Conservation (phyloP, 2,113 vertebrate genomes). For the Calyptommatus sinebrachiatus region DNA sequence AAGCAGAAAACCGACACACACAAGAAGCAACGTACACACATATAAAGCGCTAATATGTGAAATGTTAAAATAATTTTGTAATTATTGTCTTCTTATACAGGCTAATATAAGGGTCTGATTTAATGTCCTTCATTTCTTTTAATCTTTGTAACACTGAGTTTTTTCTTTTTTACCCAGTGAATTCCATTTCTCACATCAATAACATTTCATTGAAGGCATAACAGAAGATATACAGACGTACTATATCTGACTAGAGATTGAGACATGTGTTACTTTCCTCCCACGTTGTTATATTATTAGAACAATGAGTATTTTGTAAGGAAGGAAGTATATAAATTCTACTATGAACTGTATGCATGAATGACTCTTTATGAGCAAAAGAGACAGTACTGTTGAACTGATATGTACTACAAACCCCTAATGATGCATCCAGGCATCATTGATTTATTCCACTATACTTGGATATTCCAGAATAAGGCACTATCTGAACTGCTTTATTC, state of each 20-base stretch:
- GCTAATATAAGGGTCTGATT: slow-evolving; percentile 17
- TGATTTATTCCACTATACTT: no score
- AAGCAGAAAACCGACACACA: slow-evolving; percentile 41
- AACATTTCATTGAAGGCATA: slow-evolving; percentile 70
- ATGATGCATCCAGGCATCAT: no score
- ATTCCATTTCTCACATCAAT: slow-evolving; percentile 59
- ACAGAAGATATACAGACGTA: slow-evolving; percentile 57
- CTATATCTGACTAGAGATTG: slow-evolving; percentile 50
- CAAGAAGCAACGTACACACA: slow-evolving; percentile 2
- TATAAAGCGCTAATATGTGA: slow-evolving; percentile 42
- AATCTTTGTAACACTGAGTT: slow-evolving; percentile 27
- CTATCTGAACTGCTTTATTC: no score
- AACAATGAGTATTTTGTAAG: slow-evolving; percentile 62
- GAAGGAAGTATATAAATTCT: slow-evolving; percentile 52
- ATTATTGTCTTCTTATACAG: slow-evolving; percentile 40
- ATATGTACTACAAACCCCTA: slow-evolving; percentile 1
- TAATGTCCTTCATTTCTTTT: slow-evolving; percentile 1
- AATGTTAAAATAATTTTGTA: slow-evolving; percentile 48
- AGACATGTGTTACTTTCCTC: slow-evolving; percentile 48
- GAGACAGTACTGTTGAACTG: slow-evolving; percentile 17
- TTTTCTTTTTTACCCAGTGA: slow-evolving; percentile 38
- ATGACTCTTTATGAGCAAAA: slow-evolving; percentile 45
- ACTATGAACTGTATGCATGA: slow-evolving; percentile 36
- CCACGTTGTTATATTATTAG: slow-evolving; percentile 48
- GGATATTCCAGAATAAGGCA: no score